Base-by-base conservation (phyloP, 1,140 invertebrate genomes). In the Stegodyphus dumicola region DNA sequence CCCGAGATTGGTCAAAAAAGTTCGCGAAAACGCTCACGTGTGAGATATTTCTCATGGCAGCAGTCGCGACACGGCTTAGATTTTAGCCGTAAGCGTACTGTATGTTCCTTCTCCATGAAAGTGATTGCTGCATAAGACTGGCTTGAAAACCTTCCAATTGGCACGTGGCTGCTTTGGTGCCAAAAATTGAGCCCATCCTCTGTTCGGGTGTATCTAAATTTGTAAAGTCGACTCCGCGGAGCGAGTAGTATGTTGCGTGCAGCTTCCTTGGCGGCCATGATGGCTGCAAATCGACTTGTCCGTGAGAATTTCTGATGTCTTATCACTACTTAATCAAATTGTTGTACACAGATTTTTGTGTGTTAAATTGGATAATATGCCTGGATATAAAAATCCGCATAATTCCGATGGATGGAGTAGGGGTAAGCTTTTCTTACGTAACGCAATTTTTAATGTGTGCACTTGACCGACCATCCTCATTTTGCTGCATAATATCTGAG, bases 1-100 rank as follows among this genome's bases (percentile, higher is more conserved):
- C 71, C 80, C 67, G 52, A 83, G 80, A 83, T 83, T 83, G 79
- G 79, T 64, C 71, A 66, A 83, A 83, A 75, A 66, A 74, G 71
- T 77, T 71, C n/a, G 53, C 7, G 15, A 17, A 65, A 65, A 18
- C 60, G 80, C 33, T 83, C 79, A 83, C 80, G 80, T 83, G 80
- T 74, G 56, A 13, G 15, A 7, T 6, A 48, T 17, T 18, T 15
- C 18, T 17, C 54, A 71, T 70, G 53, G 54, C 69, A 18, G 56
- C 66, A 33, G 49, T 48, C 17, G 56, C 53, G 33, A 53, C 49
- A 13, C 78, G 67, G n/a, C 49, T 54, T 51, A 18, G 60, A 52
- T 73, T 54, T 53, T 11, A 52, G 17, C 56, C 10, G 33, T n/a
- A 6, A 7, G 10, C n/a, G 6, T 6, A n/a, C 13, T 67, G 9